phyloP scores from a whole-genome alignment of 2,888 invertebrate species.

The Blomia tropicalis region DNA sequence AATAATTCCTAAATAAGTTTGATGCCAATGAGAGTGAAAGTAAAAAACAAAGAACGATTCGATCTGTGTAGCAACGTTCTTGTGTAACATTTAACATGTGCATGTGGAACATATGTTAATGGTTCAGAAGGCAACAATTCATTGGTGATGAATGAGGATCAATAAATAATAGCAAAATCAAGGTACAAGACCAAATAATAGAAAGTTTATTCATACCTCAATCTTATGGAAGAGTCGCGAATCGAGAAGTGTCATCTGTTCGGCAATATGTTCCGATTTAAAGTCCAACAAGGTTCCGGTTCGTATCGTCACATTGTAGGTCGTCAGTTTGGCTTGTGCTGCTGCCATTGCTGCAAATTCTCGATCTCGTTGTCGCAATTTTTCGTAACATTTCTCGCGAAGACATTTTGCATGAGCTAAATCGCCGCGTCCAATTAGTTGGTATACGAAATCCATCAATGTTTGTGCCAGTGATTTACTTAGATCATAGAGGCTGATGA shows the following conservation, averaged over 20 bases:
- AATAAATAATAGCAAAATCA: no score
- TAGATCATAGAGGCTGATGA: slow-evolving; percentile 3
- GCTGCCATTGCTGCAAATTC: slow-evolving; percentile 33
- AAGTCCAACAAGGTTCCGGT: slow-evolving; percentile 40
- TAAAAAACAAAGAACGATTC: no score
- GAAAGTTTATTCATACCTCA: no score
- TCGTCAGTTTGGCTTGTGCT: neutral
- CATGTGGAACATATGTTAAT: no score
- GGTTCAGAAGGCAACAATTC: no score
- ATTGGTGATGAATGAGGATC: no score
- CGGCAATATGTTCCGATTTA: slow-evolving; percentile 84
- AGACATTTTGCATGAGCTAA: slow-evolving; percentile 75
- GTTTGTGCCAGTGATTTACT: slow-evolving; percentile 37
- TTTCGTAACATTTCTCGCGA: slow-evolving; percentile 74
- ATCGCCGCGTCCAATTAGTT: slow-evolving; percentile 77
- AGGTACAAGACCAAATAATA: no score
- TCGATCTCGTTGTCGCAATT: slow-evolving; percentile 45
- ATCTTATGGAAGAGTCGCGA: slow-evolving; percentile 87
- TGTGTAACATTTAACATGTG: no score
- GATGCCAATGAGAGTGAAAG: no score
- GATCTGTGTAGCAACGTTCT: no score
- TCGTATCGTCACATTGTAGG: slow-evolving; percentile 32
- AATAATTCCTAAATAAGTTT: no score
- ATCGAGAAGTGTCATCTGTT: slow-evolving; percentile 93
- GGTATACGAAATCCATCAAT: slow-evolving; percentile 81